Conservation (phyloP, 2,113 vertebrate genomes). For the Herpailurus yagouaroundi region DNA sequence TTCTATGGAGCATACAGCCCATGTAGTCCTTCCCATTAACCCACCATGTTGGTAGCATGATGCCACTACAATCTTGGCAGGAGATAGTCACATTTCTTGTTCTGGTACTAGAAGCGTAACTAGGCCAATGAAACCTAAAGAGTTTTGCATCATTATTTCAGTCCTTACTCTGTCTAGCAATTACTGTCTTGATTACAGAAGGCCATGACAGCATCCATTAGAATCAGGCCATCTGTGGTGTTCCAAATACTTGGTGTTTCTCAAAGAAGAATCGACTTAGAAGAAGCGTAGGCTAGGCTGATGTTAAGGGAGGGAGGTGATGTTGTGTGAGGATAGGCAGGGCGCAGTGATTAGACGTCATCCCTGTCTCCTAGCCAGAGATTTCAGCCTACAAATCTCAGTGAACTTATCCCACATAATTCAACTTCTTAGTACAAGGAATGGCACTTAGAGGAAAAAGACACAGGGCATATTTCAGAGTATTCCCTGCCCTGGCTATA, state of each 20-base stretch:
- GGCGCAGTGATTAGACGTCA: too few relatives aligned
- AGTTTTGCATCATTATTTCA: background rate
- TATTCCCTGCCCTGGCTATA: background rate
- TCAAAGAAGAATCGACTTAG: background rate
- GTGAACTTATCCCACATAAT: background rate
- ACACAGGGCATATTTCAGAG: background rate
- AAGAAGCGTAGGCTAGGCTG: background rate
- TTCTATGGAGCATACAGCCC: background rate
- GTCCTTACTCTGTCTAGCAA: background rate
- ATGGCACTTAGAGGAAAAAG: background rate
- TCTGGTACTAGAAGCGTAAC: background rate
- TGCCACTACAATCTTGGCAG: background rate
- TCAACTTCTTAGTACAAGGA: background rate
- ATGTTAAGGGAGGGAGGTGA: background rate
- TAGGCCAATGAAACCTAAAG: background rate
- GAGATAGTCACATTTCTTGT: background rate
- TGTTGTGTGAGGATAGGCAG: background rate
- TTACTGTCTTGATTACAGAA: background rate
- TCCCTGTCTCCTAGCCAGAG: background rate
- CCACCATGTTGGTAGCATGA: background rate
- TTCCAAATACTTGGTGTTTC: background rate
- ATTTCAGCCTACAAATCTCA: background rate
- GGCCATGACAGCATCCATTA: background rate
- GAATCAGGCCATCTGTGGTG: background rate
- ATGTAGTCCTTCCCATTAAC: background rate